phyloP scores from a whole-genome alignment of 2,888 invertebrate species.

The Lasioglossum morio region DNA sequence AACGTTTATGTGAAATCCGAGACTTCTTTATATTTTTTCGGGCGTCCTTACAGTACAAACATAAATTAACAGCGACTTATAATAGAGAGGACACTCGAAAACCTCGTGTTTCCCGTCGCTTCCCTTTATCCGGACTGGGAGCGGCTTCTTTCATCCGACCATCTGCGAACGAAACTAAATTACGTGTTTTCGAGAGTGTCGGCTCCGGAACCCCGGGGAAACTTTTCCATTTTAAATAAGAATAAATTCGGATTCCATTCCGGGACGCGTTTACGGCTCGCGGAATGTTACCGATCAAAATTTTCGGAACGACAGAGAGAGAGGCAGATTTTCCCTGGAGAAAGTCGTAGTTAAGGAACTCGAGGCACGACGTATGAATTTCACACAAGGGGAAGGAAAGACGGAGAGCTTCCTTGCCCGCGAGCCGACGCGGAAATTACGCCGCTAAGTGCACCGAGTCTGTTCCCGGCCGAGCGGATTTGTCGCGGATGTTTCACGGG shows the following conservation, averaged over 20 bases:
- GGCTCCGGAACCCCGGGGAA: conserved; percentile 47
- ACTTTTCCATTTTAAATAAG: conserved; percentile 81
- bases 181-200: conserved; percentile 20
- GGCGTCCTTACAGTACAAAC: too few relatives aligned
- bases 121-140: neutral
- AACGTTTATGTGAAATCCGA: too few relatives aligned
- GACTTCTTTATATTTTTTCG: too few relatives aligned
- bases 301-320: neutral
- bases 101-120: conserved; percentile 16
- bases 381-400: neutral
- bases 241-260: conserved; percentile 79
- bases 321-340: neutral
- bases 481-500: conserved; percentile 30
- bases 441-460: conserved; percentile 1
- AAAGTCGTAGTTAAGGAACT: neutral
- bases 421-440: conserved; percentile 6
- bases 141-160: neutral
- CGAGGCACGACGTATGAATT: conserved; percentile 1
- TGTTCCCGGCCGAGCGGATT: conserved; percentile 10
- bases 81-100: conserved; percentile 53
- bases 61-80: conserved; percentile 41
- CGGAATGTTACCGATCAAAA: conserved; percentile 64
- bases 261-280: conserved; percentile 44
- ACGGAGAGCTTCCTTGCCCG: neutral
- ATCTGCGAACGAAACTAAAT: conserved; percentile 21